Percentiles rank a stretch among this genome's conserved stretches.
Conservation (phyloP, 2,888 invertebrate species). For the Leptinotarsa peninsularis region DNA sequence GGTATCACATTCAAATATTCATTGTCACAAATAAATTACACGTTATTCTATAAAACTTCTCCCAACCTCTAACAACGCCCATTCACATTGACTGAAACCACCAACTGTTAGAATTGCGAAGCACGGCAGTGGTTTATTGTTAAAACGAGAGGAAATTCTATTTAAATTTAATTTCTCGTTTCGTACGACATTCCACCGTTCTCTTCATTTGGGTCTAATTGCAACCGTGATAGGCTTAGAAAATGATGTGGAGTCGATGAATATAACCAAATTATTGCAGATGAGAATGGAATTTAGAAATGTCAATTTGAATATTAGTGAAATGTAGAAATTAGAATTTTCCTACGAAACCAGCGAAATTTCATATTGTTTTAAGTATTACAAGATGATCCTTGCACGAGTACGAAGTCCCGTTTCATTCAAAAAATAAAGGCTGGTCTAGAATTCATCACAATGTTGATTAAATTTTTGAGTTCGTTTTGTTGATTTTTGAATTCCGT, state of each 20-base stretch:
- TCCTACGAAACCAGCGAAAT: background rate
- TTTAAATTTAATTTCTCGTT: slow-evolving; percentile 43
- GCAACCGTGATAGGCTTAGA: background rate
- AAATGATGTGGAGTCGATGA: background rate
- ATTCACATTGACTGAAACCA: slow-evolving; percentile 43
- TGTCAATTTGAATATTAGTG: background rate
- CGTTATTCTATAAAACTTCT: slow-evolving; percentile 7
- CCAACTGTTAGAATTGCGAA: slow-evolving; percentile 30
- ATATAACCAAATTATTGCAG: background rate
- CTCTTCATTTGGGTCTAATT: slow-evolving; percentile 25
- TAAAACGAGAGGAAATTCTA: slow-evolving; percentile 36
- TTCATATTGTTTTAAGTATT: background rate
- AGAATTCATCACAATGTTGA: too few species aligned
- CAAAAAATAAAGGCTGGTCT: too few species aligned
- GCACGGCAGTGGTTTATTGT: slow-evolving; percentile 31
- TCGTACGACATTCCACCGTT: slow-evolving; percentile 23
- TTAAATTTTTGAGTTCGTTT: too few species aligned
- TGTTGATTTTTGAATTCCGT: too few species aligned
- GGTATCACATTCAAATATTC: background rate
- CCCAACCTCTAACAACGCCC: slow-evolving; percentile 33
- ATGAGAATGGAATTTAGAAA: background rate
- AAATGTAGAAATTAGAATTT: background rate
- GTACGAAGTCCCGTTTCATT: too few species aligned
- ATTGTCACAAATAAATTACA: background rate
- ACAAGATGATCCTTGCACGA: too few species aligned